Base-by-base conservation (phyloP, 1,140 invertebrate genomes). In the Lepidurus apus region DNA sequence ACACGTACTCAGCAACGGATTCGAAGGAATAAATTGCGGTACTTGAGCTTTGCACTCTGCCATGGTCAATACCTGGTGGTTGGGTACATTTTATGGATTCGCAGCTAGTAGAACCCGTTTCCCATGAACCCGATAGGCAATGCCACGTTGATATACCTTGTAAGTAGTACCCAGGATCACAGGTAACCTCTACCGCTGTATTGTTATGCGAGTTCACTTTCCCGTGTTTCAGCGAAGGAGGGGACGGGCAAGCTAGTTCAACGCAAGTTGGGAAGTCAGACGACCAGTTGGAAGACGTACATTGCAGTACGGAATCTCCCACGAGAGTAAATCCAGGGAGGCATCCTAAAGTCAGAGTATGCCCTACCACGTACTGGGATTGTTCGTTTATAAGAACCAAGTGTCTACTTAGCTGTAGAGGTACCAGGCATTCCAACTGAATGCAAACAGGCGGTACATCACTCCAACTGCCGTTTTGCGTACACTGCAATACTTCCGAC, bases 121-220 rank as follows among this genome's bases (percentile, higher is more conserved):
- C 83, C 86, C 86, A 86, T 1, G 81, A 81, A 74, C 82, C 82
- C 79, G 82, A 82, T 42, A 80, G 81, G 21, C 80, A 79, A 75
- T 86, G 87, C 5, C 74, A 82, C 74, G 82, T 80, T 43, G 74
- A 43, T 13, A 53, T 79, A 7, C 76, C 85, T 47, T 81, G 73
- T 42, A 86, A 79, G 74, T 82, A 80, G 77, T 83, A 86, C 6
- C 86, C 84, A 17, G 77, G 79, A 74, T 84, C 79, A 74, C 84
- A 85, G 21, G 73, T 65, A 65, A 83, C 84, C 17, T 73, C 75
- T 8, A 81, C 79, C 8, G 77, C 79, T 1, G 80, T 80, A 4
- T 76, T 80, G 43, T 78, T 80, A 42, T 73, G 78, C 11, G 77
- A 73, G 10, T 47, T 17, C 10, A 80, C 53, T 47, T 78, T 17